Evolutionary conservation across 2,888 invertebrate species (phyloP).

Genomic region (Ectemnius lituratus): DNA sequence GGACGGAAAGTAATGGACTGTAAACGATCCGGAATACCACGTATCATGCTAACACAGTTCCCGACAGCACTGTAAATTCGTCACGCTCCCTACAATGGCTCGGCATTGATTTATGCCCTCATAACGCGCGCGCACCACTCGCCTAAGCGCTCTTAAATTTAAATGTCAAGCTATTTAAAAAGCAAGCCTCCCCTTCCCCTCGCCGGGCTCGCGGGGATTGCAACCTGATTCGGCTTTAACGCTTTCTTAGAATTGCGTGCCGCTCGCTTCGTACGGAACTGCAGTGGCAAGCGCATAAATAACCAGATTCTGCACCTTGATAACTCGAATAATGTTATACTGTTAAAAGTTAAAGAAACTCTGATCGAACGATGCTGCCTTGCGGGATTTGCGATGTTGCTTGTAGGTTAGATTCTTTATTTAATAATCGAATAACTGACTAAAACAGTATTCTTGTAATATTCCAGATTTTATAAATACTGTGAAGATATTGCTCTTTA

Average conservation of each 20-base stretch:
- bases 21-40: constrained; percentile 4
- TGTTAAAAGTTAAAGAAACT: too few relatives aligned
- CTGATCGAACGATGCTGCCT: too few relatives aligned
- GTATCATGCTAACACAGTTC: constrained; percentile 1
- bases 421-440: too few relatives aligned
- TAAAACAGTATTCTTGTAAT: too few relatives aligned
- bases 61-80: constrained; percentile 1
- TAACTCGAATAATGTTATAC: too few relatives aligned
- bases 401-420: too few relatives aligned
- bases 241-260: not conserved
- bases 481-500: too few relatives aligned
- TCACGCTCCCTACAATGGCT: not conserved
- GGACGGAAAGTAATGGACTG: constrained; percentile 9
- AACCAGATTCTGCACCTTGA: too few relatives aligned
- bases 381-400: too few relatives aligned
- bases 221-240: not conserved
- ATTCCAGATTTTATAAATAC: too few relatives aligned
- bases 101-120: not conserved
- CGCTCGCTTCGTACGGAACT: not conserved
- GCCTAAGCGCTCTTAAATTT: not conserved
- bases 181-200: not conserved
- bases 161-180: constrained; percentile 1
- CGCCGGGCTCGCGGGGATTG: not conserved
- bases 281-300: too few relatives aligned
- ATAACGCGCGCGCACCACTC: not conserved